Conservation (phyloP, 2,113 vertebrate genomes). For the Petrocephalus zakoni region DNA sequence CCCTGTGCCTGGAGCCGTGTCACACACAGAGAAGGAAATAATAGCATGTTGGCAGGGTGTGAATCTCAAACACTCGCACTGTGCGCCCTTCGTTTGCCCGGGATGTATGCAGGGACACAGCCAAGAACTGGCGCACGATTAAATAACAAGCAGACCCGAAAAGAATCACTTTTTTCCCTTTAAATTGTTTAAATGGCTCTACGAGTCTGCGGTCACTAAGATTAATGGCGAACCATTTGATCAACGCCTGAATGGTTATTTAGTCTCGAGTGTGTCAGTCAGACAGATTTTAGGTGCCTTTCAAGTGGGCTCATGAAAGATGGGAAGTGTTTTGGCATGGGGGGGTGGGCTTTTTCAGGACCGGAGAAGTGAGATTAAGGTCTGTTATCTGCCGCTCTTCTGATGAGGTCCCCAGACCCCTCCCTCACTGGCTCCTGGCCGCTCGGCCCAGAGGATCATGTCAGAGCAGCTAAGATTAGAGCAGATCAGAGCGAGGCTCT, state of each 20-base stretch:
- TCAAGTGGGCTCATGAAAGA: not conserved
- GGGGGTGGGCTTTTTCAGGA: not conserved
- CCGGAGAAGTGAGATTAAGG: not conserved
- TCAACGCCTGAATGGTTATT: not conserved
- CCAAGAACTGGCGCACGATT: not conserved
- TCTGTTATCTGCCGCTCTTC: not conserved
- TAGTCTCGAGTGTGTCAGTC: not conserved
- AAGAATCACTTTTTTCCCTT: not conserved
- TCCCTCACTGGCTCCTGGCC: not conserved
- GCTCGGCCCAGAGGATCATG: slow-evolving; percentile 10
- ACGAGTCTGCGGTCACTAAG: no score
- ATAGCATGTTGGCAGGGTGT: slow-evolving; percentile 1
- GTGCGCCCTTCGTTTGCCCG: not conserved
- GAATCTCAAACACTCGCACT: not conserved
- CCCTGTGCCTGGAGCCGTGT: not conserved
- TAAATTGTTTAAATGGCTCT: not conserved
- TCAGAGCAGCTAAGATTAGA: slow-evolving; percentile 18
- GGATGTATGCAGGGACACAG: not conserved
- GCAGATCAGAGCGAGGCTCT: slow-evolving; percentile 16
- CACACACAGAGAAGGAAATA: not conserved
- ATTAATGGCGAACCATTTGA: not conserved
- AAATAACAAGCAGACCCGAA: not conserved
- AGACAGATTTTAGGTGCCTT: not conserved
- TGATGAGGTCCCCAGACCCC: not conserved
- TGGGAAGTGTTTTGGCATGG: not conserved